These are phyloP conservation scores for Holothuria leucospilota DNA, from an alignment of 53 echinoderm and acorn worm species.

Conservation along the genomic window DNA sequence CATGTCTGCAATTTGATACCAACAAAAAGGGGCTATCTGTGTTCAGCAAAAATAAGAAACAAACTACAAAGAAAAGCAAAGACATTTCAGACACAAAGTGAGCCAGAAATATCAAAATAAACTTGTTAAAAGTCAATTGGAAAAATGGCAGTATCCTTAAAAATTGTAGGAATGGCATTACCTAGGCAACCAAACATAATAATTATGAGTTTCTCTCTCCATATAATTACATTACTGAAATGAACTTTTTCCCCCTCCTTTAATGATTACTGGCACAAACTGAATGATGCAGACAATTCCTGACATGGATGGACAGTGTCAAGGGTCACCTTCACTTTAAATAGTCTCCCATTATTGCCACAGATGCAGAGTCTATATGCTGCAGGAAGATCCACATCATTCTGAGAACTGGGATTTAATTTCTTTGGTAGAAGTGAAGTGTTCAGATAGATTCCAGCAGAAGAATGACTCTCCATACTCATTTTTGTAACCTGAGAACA, in stretches of 20 bases:
- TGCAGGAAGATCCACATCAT: neutral
- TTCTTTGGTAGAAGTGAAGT: constrained; percentile 51
- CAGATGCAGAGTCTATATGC: constrained; percentile 72
- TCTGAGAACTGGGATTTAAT: neutral
- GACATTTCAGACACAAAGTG: too few species aligned
- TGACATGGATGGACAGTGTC: constrained; percentile 54
- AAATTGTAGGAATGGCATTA: too few species aligned
- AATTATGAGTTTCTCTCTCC: too few species aligned
- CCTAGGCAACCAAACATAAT: too few species aligned
- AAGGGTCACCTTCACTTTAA: constrained; percentile 46
- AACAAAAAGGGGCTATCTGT: too few species aligned
- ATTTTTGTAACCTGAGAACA: constrained; percentile 45
- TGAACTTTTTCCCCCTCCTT: neutral
- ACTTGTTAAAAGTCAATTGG: too few species aligned
- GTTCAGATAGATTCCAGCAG: constrained; percentile 59
- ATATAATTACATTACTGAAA: too few species aligned
- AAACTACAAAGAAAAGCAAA: too few species aligned
- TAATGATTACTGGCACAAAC: constrained; percentile 41
- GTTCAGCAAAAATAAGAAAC: too few species aligned
- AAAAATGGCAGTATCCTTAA: too few species aligned
- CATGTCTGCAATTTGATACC: too few species aligned
- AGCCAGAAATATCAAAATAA: too few species aligned
- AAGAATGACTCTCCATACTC: constrained; percentile 31
- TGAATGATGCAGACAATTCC: constrained; percentile 39
- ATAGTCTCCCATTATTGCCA: constrained; percentile 57